Evolutionary conservation across 2,888 invertebrate genomes (phyloP), one percentile per base, ranked within the genome.

Genomic region (Ectropis crepuscularia): DNA sequence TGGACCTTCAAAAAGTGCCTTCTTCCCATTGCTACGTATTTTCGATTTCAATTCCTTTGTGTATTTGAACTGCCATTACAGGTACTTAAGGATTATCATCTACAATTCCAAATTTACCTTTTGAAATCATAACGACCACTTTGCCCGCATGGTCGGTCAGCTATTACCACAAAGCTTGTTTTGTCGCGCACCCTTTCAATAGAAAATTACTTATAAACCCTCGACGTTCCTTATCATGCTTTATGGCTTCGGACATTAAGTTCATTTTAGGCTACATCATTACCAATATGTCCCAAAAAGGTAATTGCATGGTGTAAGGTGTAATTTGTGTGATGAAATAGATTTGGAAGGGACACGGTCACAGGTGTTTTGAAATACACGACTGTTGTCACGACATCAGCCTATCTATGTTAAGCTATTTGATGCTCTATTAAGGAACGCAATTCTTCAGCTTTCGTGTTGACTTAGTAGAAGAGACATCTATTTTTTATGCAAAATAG

Each of bases 351-450:
- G 67, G 66, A 69, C 68, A 66, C 55, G 54, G 62, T 65, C 60
- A 48, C 71, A 71, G 69, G 69, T 71, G 71, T 71, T 70, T 65
- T 53, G 68, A 67, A 68, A 68, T 55, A 59, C 67, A 68, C 60
- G 61, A 54, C 49, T 62, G 48, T 66, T 60, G 62, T 65, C 53
- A 65, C 61, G 57, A 51, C 49, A 60, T 61, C 16, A 38, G 39
- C 36, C 12, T 59, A 48, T 59, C 41, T 10, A 51, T 28, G 6
- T 28, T 6, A 7, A 51, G 6, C 41, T 2, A 8, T 8, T 38
- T 51, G 39, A 51, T 51, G 16, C 16, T 28, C 16, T 28, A 28
- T 28, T 28, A 28, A 4, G 16, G 4, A 4, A 28, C 16, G 16
- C 16, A 28, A 28, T 28, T 28, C 16, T 28, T 28, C 16, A 28